Percentiles rank a stretch among this genome's conserved stretches.
Conservation (phyloP, 2,888 invertebrate species). For the Drosophila heteroneura region DNA sequence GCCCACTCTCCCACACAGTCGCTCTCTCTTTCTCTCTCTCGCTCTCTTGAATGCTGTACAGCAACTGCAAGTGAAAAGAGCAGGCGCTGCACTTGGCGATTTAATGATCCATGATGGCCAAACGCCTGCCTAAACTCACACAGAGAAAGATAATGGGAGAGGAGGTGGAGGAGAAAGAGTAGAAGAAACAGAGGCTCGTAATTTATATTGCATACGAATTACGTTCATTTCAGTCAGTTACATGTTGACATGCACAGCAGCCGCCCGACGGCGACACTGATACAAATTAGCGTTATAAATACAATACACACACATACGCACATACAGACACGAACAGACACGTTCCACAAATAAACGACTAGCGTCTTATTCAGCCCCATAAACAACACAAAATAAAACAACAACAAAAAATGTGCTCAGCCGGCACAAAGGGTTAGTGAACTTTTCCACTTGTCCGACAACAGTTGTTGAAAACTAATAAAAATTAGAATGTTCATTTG, state of each 20-base stretch:
- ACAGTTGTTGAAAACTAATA: conserved; percentile 36
- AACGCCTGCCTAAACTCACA: conserved; percentile 20
- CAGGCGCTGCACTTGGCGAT: conserved; percentile 65
- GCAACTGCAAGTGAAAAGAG: conserved; percentile 15
- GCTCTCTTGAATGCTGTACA: not conserved
- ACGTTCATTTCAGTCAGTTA: conserved; percentile 73
- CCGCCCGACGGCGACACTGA: conserved; percentile 36
- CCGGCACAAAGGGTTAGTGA: conserved; percentile 61
- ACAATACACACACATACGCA: conserved; percentile 35
- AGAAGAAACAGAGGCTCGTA: conserved; percentile 37
- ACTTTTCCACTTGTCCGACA: conserved; percentile 42
- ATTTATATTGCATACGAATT: conserved; percentile 75
- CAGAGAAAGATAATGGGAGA: not conserved
- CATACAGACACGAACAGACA: conserved; percentile 19
- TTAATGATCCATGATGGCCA: conserved; percentile 62
- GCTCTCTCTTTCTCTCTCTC: not conserved
- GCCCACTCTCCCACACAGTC: not conserved
- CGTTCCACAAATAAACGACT: conserved; percentile 45
- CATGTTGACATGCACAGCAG: conserved; percentile 69
- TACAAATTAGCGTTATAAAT: conserved; percentile 78
- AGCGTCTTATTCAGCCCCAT: conserved; percentile 39
- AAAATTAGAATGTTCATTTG: conserved; percentile 71
- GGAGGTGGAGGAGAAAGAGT: not conserved
- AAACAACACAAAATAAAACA: conserved; percentile 47
- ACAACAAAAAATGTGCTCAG: conserved; percentile 6